Percentiles rank a stretch among this genome's conserved stretches.
phyloP scores from a whole-genome alignment of 1,140 invertebrate genomes.

The Calephelis virginiensis region DNA sequence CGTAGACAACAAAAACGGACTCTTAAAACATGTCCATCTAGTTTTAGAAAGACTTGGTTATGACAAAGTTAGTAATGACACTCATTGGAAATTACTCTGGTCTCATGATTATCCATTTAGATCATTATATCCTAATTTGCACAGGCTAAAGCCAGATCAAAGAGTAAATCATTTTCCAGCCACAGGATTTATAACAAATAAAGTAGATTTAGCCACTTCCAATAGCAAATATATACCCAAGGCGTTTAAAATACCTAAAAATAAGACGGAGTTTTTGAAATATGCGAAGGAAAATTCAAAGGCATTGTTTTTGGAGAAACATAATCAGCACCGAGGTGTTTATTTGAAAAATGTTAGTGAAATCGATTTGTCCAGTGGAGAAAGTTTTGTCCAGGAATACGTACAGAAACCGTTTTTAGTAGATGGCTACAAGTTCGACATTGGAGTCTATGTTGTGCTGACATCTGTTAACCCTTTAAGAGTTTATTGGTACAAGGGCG shows the following conservation, averaged over 20 bases:
- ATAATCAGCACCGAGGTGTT: constrained; percentile 94
- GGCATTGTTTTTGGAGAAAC: constrained; percentile 93
- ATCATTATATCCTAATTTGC: constrained; percentile 77
- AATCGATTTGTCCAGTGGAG: constrained; percentile 85
- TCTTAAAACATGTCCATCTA: constrained; percentile 88
- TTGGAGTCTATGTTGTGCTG: constrained; percentile 95
- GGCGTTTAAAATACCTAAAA: constrained; percentile 92
- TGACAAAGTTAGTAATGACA: constrained; percentile 78
- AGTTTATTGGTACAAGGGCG: constrained; percentile 93
- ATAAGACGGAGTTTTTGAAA: constrained; percentile 85
- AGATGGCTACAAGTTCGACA: constrained; percentile 96
- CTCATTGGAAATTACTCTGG: constrained; percentile 94
- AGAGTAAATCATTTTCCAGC: constrained; percentile 97
- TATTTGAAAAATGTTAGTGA: constrained; percentile 85
- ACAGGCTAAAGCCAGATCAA: constrained; percentile 85
- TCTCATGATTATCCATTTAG: constrained; percentile 95
- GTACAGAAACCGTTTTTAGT: constrained; percentile 89
- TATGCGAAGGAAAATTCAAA: constrained; percentile 85
- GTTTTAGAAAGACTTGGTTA: constrained; percentile 88
- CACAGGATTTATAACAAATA: constrained; percentile 96
- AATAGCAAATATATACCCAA: constrained; percentile 87
- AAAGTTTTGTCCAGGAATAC: constrained; percentile 95
- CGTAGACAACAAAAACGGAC: constrained; percentile 66
- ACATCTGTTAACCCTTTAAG: constrained; percentile 95
- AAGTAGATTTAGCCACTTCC: constrained; percentile 93